Evolutionary conservation across 1,140 invertebrate genomes (phyloP).

Genomic region (Ceratina calcarata): DNA sequence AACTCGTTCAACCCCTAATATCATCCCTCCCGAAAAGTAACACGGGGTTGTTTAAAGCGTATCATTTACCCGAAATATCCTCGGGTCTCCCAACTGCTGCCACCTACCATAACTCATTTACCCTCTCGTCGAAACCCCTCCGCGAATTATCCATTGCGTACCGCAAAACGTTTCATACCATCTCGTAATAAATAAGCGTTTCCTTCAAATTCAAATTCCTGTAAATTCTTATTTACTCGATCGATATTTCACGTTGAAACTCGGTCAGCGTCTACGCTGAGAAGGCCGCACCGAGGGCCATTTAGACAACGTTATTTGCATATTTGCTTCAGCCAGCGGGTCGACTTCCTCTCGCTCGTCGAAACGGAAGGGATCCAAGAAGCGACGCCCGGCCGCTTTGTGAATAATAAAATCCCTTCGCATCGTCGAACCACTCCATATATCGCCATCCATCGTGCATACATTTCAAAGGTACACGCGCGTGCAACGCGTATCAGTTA

Average conservation of each 20-base stretch:
- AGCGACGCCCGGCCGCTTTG: slow-evolving; percentile 39
- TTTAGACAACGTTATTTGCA: slow-evolving; percentile 20
- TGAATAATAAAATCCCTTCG: slow-evolving; percentile 62
- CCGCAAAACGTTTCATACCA: background rate
- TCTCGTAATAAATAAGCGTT: background rate
- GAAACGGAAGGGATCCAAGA: slow-evolving; percentile 12
- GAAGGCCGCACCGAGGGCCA: background rate
- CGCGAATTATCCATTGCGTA: background rate
- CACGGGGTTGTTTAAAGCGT: slow-evolving; percentile 51
- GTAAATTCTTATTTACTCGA: background rate
- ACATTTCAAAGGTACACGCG: slow-evolving; percentile 27
- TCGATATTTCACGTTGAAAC: background rate
- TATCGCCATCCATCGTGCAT: slow-evolving; percentile 21
- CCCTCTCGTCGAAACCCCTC: background rate
- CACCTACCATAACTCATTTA: slow-evolving; percentile 39
- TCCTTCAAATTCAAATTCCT: background rate
- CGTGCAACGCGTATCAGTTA: slow-evolving; percentile 4
- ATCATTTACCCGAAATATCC: slow-evolving; percentile 33
- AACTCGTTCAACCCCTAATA: slow-evolving; percentile 55
- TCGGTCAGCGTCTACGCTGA: background rate
- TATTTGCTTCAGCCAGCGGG: slow-evolving; percentile 1
- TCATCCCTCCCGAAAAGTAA: slow-evolving; percentile 47
- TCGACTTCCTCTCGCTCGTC: slow-evolving; percentile 17
- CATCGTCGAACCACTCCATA: slow-evolving; percentile 54
- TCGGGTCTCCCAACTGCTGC: slow-evolving; percentile 42